Conservation (phyloP, 2,113 vertebrate genomes). For the Heliornis fulica region DNA sequence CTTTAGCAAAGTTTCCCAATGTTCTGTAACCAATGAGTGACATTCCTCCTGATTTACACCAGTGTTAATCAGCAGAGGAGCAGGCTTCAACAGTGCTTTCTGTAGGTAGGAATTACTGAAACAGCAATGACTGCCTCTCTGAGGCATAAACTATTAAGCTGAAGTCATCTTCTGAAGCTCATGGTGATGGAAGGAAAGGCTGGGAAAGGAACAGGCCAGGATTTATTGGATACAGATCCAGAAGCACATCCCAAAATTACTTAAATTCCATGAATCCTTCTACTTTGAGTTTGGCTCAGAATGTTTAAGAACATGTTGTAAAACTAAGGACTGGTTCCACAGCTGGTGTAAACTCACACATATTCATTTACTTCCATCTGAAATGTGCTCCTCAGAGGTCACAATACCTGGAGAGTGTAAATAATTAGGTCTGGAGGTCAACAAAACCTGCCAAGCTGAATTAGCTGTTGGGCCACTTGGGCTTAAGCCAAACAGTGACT, state of each 20-base stretch:
- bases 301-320: slow-evolving; percentile 42
- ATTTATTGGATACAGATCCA: not conserved
- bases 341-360: not conserved
- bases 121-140: not conserved
- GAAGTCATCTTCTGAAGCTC: not conserved
- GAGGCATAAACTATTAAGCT: not conserved
- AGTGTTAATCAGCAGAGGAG: not conserved
- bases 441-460: slow-evolving; percentile 46
- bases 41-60: not conserved
- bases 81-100: not conserved
- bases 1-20: not conserved
- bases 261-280: not conserved
- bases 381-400: slow-evolving; percentile 22
- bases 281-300: not conserved
- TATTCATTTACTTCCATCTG: not conserved
- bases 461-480: slow-evolving; percentile 42
- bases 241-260: not conserved
- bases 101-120: not conserved
- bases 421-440: slow-evolving; percentile 29
- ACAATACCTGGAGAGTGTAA: slow-evolving; percentile 39
- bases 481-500: slow-evolving; percentile 62
- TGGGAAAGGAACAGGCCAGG: not conserved
- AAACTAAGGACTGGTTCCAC: not conserved
- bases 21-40: not conserved
- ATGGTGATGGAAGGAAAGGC: not conserved